Evolutionary conservation across 1,140 invertebrate species (phyloP).

Genomic region (Phocides pigmalion): DNA sequence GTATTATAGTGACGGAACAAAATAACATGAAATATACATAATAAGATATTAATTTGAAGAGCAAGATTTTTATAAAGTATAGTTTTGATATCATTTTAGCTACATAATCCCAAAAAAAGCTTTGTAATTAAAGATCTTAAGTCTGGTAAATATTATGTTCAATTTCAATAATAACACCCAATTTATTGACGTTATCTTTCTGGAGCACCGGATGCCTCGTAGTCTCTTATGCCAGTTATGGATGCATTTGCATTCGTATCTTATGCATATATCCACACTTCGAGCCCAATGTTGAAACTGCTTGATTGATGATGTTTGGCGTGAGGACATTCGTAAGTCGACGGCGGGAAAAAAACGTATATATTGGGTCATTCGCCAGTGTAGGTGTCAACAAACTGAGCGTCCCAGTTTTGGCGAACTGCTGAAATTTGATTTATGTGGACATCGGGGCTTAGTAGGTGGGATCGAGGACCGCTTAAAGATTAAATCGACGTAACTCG

Average conservation of each 20-base stretch:
- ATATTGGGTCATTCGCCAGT: conserved; percentile 23
- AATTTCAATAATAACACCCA: not conserved
- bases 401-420: conserved; percentile 16
- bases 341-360: conserved; percentile 5
- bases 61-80: too few species aligned
- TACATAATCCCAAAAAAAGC: too few species aligned
- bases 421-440: conserved; percentile 21
- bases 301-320: conserved; percentile 20
- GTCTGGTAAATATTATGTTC: not conserved
- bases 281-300: conserved; percentile 4
- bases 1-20: too few species aligned
- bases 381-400: conserved; percentile 27
- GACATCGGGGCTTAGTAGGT: conserved; percentile 8
- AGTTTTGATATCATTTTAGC: too few species aligned
- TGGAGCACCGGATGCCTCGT: conserved; percentile 33
- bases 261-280: conserved; percentile 12
- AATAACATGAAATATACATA: too few species aligned
- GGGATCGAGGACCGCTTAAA: conserved; percentile 1
- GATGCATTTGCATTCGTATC: not conserved
- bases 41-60: too few species aligned
- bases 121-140: not conserved
- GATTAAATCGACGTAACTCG: not conserved
- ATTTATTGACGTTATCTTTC: conserved; percentile 27
- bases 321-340: conserved; percentile 23
- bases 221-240: conserved; percentile 20